Evolutionary conservation across 2,888 invertebrate genomes (phyloP).

Genomic region (Neocrepidodera transversa): DNA sequence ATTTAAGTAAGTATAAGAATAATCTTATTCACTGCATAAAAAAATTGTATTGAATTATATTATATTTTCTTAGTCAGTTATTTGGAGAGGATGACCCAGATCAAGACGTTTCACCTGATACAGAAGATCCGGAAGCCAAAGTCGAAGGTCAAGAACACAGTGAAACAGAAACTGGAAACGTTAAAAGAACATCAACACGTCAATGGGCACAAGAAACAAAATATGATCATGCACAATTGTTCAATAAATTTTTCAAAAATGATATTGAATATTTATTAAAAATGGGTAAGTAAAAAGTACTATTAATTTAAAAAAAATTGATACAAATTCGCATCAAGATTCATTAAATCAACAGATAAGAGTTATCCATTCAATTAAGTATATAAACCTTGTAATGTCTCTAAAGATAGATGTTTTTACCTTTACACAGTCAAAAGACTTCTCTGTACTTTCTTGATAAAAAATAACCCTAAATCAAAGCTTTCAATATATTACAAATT

Average conservation of each 20-base stretch:
- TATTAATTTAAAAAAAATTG: background rate
- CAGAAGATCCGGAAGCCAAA: constrained; percentile 89
- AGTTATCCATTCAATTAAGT: too few species aligned
- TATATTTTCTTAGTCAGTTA: constrained; percentile 73
- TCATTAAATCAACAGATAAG: too few species aligned
- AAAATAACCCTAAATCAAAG: too few species aligned
- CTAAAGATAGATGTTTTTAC: too few species aligned
- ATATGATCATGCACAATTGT: constrained; percentile 86
- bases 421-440: too few species aligned
- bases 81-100: constrained; percentile 98
- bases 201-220: constrained; percentile 85
- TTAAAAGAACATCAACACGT: constrained; percentile 75
- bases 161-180: constrained; percentile 61
- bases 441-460: too few species aligned
- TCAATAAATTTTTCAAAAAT: constrained; percentile 91
- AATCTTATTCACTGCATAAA: too few species aligned
- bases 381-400: too few species aligned
- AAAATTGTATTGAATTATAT: too few species aligned
- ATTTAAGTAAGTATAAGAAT: constrained; percentile 78
- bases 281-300: constrained; percentile 75
- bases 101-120: constrained; percentile 97
- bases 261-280: constrained; percentile 93
- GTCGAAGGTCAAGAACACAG: constrained; percentile 68
- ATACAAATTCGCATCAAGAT: too few species aligned
- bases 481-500: too few species aligned